Base-by-base conservation (phyloP, 2,797 vertebrate species). In the Phyllotis vaccarum region DNA sequence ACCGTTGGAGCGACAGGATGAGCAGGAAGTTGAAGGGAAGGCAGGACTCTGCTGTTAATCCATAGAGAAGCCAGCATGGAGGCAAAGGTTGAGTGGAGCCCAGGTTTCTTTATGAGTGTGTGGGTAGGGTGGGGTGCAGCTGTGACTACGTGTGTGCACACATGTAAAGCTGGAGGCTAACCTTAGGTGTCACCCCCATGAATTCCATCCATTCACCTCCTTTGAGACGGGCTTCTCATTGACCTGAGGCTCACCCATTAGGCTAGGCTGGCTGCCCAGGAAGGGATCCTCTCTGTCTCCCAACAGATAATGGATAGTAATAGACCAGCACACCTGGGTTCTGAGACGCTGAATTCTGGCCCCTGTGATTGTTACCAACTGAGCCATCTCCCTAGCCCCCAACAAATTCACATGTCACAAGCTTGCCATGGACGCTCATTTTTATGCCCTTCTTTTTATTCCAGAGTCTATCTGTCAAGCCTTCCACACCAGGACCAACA, bases 401-500 rank as follows among this genome's bases (percentile, higher is more conserved):
- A 14, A 43, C 13, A 29, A 54, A 40, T 56, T n/a, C 2, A 9
- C 31, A 12, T 24, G 49, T 31, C 2, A 0, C 2, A 27, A 24
- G 0, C 62, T 5, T 31, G 64, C 29, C 31, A 19, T n/a, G 2
- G 11, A 8, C 37, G 0, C 37, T 17, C 37, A 8, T 22, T 3
- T 27, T 5, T 19, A n/a, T 11, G 31, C 13, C 34, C 40, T 56
- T 58, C 31, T 29, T 43, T 75, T 60, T 43, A n/a, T 70, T 37
- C 22, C 56, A 40, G 8, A 54, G 85, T 54, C 49, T 70, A 31
- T 46, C 31, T n/a, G 49, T 37, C 14, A 54, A 37, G 49, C 34
- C 49, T 56, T 21, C n/a, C 46, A 52, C 34, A 37, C 29, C 27
- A 40, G n/a, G 27, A 21, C 31, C 31, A 37, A 5, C 7, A 3